Base-by-base conservation (phyloP, 2,888 invertebrate genomes). In the Hydriomena furcata region DNA sequence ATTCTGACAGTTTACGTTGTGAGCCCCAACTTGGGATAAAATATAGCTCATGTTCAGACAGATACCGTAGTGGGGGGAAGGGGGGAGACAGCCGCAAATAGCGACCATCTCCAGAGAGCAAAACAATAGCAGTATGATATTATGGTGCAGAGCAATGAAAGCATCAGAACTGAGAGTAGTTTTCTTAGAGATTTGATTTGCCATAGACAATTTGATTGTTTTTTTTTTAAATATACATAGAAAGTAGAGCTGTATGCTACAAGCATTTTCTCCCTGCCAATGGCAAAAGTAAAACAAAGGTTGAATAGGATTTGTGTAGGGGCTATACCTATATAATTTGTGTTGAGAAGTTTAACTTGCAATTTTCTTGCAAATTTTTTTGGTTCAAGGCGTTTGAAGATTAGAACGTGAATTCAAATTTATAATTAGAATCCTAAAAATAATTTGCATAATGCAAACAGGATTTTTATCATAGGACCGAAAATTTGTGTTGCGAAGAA, bases 81-180 rank as follows among this genome's bases (percentile, higher is more conserved):
- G 67, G 64, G 71, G 65, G 73, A 75, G 77, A 75, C 76, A 79
- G 81, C 85, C 88, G 80, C 84, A 89, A 89, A 89, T 89, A 88
- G 88, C 87, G 76, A 74, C 77, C 83, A 82, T 82, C 84, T 77
- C 79, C 73, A 73, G 66, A 72, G 84, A 87, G 78, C 87, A 87
- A 88, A 89, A 88, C 88, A 88, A 89, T 88, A 75, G 84, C 77
- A 71, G 81, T 78, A 86, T 86, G 83, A 88, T 88, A 87, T 87
- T 84, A 84, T 78, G 75, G 75, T 76, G 71, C 70, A 73, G 74
- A 71, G 76, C 71, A 72, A 66, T 66, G 69, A 66, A 66, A 69
- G 65, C 69, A 25, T 40, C 41, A 37, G 34, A 31, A 43, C 31
- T 30, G 30, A 31, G 68, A 49, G 49, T 28, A 32, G 36, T 52